phyloP scores from a whole-genome alignment of 2,888 invertebrate species.

The Epistrophe eligans region DNA sequence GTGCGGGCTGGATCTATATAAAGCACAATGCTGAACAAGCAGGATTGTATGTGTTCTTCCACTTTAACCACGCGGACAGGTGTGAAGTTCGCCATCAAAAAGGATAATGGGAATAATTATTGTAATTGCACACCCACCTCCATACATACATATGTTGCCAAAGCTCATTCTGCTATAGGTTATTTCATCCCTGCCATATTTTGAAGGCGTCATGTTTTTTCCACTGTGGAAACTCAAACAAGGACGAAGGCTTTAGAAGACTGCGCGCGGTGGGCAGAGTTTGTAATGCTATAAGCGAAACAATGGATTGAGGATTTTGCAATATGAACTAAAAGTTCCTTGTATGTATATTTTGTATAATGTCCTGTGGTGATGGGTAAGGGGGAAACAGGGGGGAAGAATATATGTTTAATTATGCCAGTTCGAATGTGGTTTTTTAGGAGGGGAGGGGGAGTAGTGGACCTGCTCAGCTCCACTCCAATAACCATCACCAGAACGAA shows the following conservation, averaged over 20 bases:
- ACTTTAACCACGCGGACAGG: constrained; percentile 60
- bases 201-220: constrained; percentile 21
- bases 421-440: constrained; percentile 22
- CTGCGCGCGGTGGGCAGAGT: not conserved
- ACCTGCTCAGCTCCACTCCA: not conserved
- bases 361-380: not conserved
- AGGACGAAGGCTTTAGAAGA: constrained; percentile 1
- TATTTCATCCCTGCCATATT: constrained; percentile 17
- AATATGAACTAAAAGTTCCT: constrained; percentile 17
- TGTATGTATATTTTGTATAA: not conserved
- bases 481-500: not conserved
- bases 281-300: constrained; percentile 13
- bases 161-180: constrained; percentile 1
- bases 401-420: constrained; percentile 33
- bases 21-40: constrained; percentile 30
- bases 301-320: constrained; percentile 22
- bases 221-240: not conserved
- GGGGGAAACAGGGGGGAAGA: not conserved
- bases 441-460: not conserved
- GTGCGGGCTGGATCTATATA: not conserved
- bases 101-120: constrained; percentile 75
- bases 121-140: constrained; percentile 65
- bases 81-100: constrained; percentile 66
- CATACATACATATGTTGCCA: constrained; percentile 45
- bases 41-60: constrained; percentile 26